Evolutionary conservation across 64 coral and sea anemone species (phyloP), one percentile per base, ranked within the genome.

Genomic region (Stichodactyla mertensii): DNA sequence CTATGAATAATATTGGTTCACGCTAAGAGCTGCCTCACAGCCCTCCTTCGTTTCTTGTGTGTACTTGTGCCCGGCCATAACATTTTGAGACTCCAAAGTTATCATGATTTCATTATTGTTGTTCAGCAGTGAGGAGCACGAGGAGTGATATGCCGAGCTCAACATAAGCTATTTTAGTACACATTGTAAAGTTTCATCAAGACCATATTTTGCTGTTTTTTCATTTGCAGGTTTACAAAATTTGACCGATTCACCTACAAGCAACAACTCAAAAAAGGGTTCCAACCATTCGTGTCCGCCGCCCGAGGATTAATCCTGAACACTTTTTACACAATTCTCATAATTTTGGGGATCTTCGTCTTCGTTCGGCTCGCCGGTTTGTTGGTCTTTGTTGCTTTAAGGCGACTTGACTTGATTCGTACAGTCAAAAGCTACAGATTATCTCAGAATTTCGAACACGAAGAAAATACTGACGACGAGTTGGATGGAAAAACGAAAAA

Each of bases 161-260:
- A 45, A 2, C 36, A 45, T 45, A 45, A 45, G 36, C 36, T 45
- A 2, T 36, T 36, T 36, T 36, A 36, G 31, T 36, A 36, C 31
- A 36, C 31, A 36, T 36, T 36, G 31, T 2, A 36, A 36, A 36
- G 31, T 36, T 36, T 57, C 0, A 57, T 14, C 56, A 57, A 7
- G 13, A 57, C 56, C 56, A 57, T 57, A 15, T 71, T 71, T 71
- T 19, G 6, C 2, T 36, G 31, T 6, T 83, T 84, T 84, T n/a
- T 12, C 81, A 83, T 45, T 83, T 86, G 14, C 61, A 95, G 93
- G 87, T 95, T 95, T 70, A 95, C 89, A 55, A 95, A 95, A 53
- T 95, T 95, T 20, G 93, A 95, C 59, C 89, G 89, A 11, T 58
- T 95, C 57, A 87, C 18, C 70, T 95, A 95, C 77, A 95, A 91